Evolutionary conservation across 2,888 invertebrate species (phyloP).

Genomic region (Bunonema sp.): DNA sequence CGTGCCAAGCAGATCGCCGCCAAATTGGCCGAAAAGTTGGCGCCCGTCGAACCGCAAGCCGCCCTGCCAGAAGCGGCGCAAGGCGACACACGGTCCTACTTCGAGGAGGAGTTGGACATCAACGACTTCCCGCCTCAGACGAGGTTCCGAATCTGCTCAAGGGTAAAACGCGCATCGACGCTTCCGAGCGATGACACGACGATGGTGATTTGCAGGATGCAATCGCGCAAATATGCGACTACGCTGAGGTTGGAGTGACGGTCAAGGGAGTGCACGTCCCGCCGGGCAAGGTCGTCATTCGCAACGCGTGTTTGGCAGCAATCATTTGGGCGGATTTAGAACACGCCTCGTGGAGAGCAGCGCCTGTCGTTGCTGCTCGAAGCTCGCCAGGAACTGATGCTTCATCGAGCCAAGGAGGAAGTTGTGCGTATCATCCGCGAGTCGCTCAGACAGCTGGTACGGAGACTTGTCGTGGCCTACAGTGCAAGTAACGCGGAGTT

Average conservation of each 20-base stretch:
- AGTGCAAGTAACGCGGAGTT: no score
- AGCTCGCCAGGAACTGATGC: conserved; percentile 84
- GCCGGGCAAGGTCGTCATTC: conserved; percentile 59
- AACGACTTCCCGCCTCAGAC: conserved; percentile 99
- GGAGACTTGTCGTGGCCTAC: no score
- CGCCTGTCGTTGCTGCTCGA: conserved; percentile 96
- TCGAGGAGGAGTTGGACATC: conserved; percentile 95
- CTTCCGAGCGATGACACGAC: not conserved
- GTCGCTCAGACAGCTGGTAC: conserved; percentile 69
- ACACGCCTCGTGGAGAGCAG: conserved; percentile 51
- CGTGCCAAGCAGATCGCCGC: conserved; percentile 92
- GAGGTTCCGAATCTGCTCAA: conserved; percentile 75
- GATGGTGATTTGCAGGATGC: conserved; percentile 60
- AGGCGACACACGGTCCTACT: conserved; percentile 57
- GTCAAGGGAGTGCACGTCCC: conserved; percentile 87
- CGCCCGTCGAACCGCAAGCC: not conserved
- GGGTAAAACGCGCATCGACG: conserved; percentile 15
- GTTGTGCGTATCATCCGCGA: conserved; percentile 93
- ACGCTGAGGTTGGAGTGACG: conserved; percentile 94
- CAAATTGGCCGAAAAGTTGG: conserved; percentile 79
- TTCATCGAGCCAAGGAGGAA: conserved; percentile 86
- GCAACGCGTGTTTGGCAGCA: not conserved
- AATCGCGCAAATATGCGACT: conserved; percentile 88
- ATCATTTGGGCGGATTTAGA: no score
- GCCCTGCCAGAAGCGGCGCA: conserved; percentile 1